phyloP scores from a whole-genome alignment of 1,140 invertebrate species.

The Zelostemma sp. region DNA sequence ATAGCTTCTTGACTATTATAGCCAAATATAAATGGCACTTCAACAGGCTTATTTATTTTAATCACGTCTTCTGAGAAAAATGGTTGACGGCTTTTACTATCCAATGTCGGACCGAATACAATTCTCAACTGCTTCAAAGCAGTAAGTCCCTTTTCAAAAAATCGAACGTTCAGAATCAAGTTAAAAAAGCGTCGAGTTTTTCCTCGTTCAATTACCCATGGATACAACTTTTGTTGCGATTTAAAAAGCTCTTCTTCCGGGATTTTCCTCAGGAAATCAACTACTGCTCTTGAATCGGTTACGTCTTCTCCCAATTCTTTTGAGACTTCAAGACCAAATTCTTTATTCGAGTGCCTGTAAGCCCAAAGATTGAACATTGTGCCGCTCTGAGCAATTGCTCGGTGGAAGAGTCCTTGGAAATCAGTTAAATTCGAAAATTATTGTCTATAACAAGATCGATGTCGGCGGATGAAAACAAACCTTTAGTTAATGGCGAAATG shows the following conservation, averaged over 20 bases:
- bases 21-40: slow-evolving; percentile 73
- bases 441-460: neutral
- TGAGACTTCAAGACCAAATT: slow-evolving; percentile 63
- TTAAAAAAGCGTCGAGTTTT: slow-evolving; percentile 48
- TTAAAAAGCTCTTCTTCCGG: slow-evolving; percentile 60
- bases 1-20: slow-evolving; percentile 73
- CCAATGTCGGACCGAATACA: slow-evolving; percentile 36
- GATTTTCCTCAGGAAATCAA: slow-evolving; percentile 63
- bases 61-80: slow-evolving; percentile 54
- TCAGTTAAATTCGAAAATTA: neutral
- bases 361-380: slow-evolving; percentile 60
- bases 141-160: neutral
- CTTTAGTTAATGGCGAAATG: slow-evolving; percentile 24
- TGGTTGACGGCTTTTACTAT: slow-evolving; percentile 36
- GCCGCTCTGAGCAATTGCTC: neutral
- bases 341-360: slow-evolving; percentile 38
- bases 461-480: slow-evolving; percentile 1
- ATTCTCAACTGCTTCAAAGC: too few relatives aligned
- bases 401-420: neutral
- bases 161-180: slow-evolving; percentile 1
- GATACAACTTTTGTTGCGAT: slow-evolving; percentile 50
- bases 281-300: slow-evolving; percentile 56
- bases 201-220: slow-evolving; percentile 52
- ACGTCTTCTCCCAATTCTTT: slow-evolving; percentile 66
- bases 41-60: slow-evolving; percentile 59